Base-by-base conservation (phyloP, 2,797 vertebrate genomes). In the Epinephelus malabaricus region DNA sequence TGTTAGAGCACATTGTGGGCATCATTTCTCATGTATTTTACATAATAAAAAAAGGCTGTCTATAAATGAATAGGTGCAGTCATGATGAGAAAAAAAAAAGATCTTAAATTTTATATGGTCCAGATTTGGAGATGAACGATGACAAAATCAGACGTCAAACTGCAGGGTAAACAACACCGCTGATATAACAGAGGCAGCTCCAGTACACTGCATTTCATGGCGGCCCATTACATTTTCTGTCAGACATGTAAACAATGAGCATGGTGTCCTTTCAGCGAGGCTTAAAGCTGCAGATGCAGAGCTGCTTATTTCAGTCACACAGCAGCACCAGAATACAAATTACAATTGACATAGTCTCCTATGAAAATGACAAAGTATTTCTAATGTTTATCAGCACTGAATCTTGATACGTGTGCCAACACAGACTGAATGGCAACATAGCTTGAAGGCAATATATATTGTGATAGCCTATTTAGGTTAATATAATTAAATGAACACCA, bases 211-310 rank as follows among this genome's bases (percentile, higher is more conserved):
- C 27, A 30, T 75, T 60, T 78, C 25, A 63, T 13, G 46, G 68
- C 15, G 6, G 60, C 38, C 65, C 47, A n/a, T 72, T 25, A 62
- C 23, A 64, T 69, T 64, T 74, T 23, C 23, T 74, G 4, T 51
- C 47, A 76, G 21, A 69, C 66, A 86, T 87, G 83, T 84, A 89
- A 91, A 89, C 85, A 88, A 80, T 63, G 49, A 69, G 23, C 27
- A 21, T 23, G 23, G 17, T 49, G 15, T 62, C 61, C 34, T 30
- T 73, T 62, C 40, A 55, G 45, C 7, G 19, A 46, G 3, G 64
- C 21, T 17, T 21, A 10, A 68, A 54, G 71, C 53, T 59, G 25
- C 27, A 18, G 23, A 78, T 49, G 45, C 62, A 77, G 15, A 76
- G 54, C 21, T 55, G 30, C 62, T 38, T 65, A 13, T 69, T 76